A percentile compares a stretch with the other conserved stretches of the same genome.
Evolutionary conservation across 2,113 vertebrate genomes (phyloP).

Genomic region (Meriones unguiculatus): DNA sequence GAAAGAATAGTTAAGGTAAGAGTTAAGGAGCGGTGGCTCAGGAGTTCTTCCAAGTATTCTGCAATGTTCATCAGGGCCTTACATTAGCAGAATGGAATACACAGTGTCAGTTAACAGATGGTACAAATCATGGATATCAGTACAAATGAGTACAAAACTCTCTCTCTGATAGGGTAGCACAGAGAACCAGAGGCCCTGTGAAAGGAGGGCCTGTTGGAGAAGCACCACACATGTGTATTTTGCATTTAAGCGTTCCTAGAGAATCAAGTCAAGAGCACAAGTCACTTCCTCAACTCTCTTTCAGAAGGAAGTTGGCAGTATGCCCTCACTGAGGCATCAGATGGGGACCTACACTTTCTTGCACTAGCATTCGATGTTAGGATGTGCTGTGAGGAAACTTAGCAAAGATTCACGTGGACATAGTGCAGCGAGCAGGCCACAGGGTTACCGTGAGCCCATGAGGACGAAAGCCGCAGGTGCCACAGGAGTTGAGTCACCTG

Average conservation of each 20-base stretch:
- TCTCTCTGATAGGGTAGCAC: constrained; percentile 48
- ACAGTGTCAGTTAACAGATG: background rate
- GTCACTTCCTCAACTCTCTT: background rate
- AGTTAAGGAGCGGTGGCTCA: constrained; percentile 10
- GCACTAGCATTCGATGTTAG: background rate
- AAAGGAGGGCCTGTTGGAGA: background rate
- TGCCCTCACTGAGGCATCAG: background rate
- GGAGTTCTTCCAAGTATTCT: constrained; percentile 30
- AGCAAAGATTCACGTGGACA: constrained; percentile 30
- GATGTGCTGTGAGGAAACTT: background rate
- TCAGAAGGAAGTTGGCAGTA: constrained; percentile 22
- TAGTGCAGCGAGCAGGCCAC: background rate
- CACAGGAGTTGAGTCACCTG: constrained; percentile 49
- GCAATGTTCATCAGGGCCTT: constrained; percentile 13
- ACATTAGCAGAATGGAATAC: constrained; percentile 12
- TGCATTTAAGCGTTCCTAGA: constrained; percentile 24
- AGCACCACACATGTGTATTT: background rate
- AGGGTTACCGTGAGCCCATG: background rate
- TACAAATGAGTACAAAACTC: constrained; percentile 13
- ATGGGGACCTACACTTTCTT: background rate
- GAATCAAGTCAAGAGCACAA: background rate
- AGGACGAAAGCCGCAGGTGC: background rate
- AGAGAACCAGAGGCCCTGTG: constrained; percentile 39
- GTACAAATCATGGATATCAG: background rate
- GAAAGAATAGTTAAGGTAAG: constrained; percentile 17